Conservation (phyloP, 2,888 invertebrate species). For the Drosophila dives region DNA sequence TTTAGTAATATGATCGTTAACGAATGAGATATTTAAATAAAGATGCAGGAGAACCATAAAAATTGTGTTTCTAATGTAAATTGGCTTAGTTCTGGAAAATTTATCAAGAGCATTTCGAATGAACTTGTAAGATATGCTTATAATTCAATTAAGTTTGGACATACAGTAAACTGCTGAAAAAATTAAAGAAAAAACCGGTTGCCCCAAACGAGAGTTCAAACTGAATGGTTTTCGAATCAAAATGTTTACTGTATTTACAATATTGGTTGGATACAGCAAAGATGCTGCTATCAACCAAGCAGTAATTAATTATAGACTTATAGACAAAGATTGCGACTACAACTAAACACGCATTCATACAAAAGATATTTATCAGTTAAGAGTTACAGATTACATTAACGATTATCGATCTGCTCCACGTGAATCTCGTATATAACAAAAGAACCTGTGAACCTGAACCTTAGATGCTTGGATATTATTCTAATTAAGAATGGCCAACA, state of each 20-base stretch:
- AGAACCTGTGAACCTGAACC: conserved; percentile 30
- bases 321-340: conserved; percentile 15
- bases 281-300: conserved; percentile 53
- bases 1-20: background rate
- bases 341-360: conserved; percentile 72
- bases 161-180: background rate
- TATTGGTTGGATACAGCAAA: conserved; percentile 41
- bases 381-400: conserved; percentile 44
- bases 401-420: conserved; percentile 17
- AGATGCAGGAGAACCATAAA: background rate
- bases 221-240: conserved; percentile 9
- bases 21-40: background rate
- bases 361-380: conserved; percentile 48
- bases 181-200: background rate
- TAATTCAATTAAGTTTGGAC: background rate
- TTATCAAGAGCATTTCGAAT: conserved; percentile 3
- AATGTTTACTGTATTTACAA: conserved; percentile 48
- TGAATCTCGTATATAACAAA: conserved; percentile 29
- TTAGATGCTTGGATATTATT: background rate
- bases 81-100: background rate
- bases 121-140: background rate
- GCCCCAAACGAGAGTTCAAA: background rate
- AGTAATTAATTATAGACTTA: conserved; percentile 35
- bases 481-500: background rate
- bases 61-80: background rate